Base-by-base conservation (phyloP, 1,140 invertebrate genomes). In the Zelostemma sp. region DNA sequence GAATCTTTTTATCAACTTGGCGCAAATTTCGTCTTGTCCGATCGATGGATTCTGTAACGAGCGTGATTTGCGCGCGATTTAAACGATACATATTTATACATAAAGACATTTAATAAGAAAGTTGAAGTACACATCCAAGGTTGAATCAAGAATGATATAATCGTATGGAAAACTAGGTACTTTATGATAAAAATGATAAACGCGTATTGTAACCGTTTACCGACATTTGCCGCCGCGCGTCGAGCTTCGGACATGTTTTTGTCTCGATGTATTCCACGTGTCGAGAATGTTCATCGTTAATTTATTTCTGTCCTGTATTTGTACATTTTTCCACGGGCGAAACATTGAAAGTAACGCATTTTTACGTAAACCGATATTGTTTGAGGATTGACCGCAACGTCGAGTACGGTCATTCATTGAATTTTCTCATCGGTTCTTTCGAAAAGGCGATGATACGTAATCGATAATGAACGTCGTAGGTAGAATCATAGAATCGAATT, bases 11-110 rank as follows among this genome's bases (percentile, higher is more conserved):
- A 80, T 82, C 81, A 80, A 82, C 78, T 79, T 81, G 68, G 66
- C 67, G 76, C 74, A 67, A 73, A 79, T 77, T 74, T 79, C 74
- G 72, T 72, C 78, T 84, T 83, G 79, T 81, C 78, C 71, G 57
- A 79, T 62, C 62, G 72, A 78, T 28, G 72, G 66, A 82, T 72
- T 83, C 70, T 65, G 76, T 35, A 80, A 82, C 77, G 77, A 84
- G 80, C 75, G 67, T 68, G 68, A 76, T 80, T 83, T 81, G 78
- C 77, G 78, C 75, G 77, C 76, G 73, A 79, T 74, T 84, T 81
- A 82, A 35, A 82, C 73, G 78, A 82, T 82, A 84, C 83, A 84
- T 85, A 85, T 85, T 85, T 85, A 86, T 84, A 86, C 77, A 84
- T 83, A 82, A 78, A 81, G 70, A 76, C 73, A 80, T 74, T 79